Percentiles rank a stretch among this genome's conserved stretches.
phyloP scores from a whole-genome alignment of 2,113 vertebrate species.

The Zosterops borbonicus region DNA sequence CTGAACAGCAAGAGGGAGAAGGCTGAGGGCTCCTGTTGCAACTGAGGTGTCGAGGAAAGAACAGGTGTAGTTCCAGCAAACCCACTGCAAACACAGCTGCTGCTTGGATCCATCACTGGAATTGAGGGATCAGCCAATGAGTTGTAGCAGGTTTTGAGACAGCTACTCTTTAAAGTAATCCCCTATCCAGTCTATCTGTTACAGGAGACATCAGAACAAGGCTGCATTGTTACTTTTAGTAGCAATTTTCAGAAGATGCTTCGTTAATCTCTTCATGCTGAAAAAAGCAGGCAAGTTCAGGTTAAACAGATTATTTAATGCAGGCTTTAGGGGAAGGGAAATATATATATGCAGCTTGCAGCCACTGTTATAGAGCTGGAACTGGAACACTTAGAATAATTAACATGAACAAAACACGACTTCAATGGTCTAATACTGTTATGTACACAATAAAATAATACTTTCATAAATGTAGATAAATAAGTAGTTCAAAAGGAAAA shows the following conservation, averaged over 20 bases:
- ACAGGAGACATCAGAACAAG: background rate
- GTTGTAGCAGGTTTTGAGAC: background rate
- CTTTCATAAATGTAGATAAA: constrained; percentile 74
- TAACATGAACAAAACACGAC: constrained; percentile 61
- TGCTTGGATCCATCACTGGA: background rate
- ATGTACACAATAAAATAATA: constrained; percentile 82
- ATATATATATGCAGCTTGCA: background rate
- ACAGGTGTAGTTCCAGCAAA: background rate
- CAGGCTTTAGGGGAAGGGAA: background rate
- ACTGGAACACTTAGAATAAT: constrained; percentile 20
- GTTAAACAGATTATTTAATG: constrained; percentile 2
- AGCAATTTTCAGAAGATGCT: constrained; percentile 10
- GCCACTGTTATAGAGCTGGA: background rate
- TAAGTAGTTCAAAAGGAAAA: constrained; percentile 64
- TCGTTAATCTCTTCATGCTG: constrained; percentile 33
- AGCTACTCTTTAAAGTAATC: background rate
- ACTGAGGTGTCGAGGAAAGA: background rate
- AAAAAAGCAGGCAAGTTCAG: constrained; percentile 8
- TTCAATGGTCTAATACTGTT: constrained; percentile 81
- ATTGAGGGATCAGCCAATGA: background rate
- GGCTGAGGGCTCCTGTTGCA: background rate
- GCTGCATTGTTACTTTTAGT: background rate
- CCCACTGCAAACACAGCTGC: background rate
- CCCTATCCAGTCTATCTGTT: background rate
- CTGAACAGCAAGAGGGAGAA: constrained; percentile 23